Base-by-base conservation (phyloP, 2,888 invertebrate species). In the Dyspetes luteomarginatus region DNA sequence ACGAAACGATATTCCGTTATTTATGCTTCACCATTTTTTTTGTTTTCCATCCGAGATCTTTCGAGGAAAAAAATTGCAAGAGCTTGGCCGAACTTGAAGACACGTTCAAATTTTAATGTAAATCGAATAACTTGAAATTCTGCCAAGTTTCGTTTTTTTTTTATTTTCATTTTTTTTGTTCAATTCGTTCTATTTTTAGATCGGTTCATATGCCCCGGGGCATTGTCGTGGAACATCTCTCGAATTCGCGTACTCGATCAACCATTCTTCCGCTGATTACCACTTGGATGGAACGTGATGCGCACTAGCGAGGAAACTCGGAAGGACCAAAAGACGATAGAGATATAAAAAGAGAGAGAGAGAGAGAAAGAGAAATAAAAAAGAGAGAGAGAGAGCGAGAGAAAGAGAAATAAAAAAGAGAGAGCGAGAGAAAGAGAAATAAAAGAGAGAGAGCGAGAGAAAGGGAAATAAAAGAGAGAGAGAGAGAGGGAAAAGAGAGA, bases 191-290 rank as follows among this genome's bases (percentile, higher is more conserved):
- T 56, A 36, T 12, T 9, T 36, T 36, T 36, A 7, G 36, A 36
- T 36, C 36, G 9, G 36, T 36, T 36, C 12, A 36, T 36, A 36
- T 36, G 36, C 48, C 45, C 56, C 22, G 45, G 55, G 64, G 64
- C 36, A 60, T 71, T 60, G 64, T 52, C 55, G 30, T 17, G 36
- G 24, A 52, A 15, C 12, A 24, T n/a, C 22, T 41, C 58, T 48
- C 7, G 67, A 56, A 60, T 75, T 58, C 50, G 24, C 50, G 28
- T 15, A 19, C 60, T 68, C 75, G 58, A 68, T 68, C 68, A 60
- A 67, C 19, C 68, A 36, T 56, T 73, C 73, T 65, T 65, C 43
- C 71, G 50, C 50, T 72, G 71, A 72, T 72, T 60, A 72, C 71
- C 60, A 41, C 50, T 48, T 36, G 60, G 58, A 50, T 72, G 50